These are phyloP conservation scores for Caenorhabditis sp. DNA, from an alignment of 2,888 invertebrate species.

Conservation along the genomic window DNA sequence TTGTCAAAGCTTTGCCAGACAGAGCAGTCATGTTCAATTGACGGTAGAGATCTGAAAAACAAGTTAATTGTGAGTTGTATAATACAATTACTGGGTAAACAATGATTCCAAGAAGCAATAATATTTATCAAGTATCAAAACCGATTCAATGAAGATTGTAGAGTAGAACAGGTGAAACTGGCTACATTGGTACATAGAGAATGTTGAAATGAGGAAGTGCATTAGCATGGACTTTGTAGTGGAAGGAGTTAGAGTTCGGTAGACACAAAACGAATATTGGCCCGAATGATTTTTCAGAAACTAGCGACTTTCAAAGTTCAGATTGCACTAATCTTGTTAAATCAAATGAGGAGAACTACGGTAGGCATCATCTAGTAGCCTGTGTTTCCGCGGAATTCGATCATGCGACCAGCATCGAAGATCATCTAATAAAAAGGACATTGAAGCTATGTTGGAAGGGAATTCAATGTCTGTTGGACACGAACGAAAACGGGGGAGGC, in stretches of 20 bases:
- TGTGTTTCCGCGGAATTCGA: constrained; percentile 6
- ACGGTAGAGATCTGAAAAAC: too few relatives aligned
- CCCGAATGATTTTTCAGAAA: too few relatives aligned
- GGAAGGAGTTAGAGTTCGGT: too few relatives aligned
- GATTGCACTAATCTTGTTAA: neutral
- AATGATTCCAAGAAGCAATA: neutral
- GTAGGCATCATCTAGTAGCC: neutral
- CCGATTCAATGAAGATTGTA: too few relatives aligned
- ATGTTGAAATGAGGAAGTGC: too few relatives aligned
- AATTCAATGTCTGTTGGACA: too few relatives aligned
- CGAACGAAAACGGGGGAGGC: too few relatives aligned
- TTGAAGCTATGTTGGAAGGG: constrained; percentile 8
- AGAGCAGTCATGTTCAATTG: too few relatives aligned
- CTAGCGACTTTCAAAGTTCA: constrained; percentile 5
- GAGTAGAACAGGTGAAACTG: neutral
- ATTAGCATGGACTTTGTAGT: too few relatives aligned
- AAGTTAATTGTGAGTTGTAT: neutral
- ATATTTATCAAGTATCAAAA: too few relatives aligned
- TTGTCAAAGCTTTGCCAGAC: too few relatives aligned
- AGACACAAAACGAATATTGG: too few relatives aligned
- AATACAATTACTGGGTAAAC: neutral
- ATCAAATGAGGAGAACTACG: constrained; percentile 3
- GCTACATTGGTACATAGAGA: neutral
- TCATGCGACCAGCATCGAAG: constrained; percentile 31
- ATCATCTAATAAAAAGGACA: constrained; percentile 44